phyloP scores from a whole-genome alignment of 2,113 vertebrate genomes.

The Atractosteus spatula region DNA sequence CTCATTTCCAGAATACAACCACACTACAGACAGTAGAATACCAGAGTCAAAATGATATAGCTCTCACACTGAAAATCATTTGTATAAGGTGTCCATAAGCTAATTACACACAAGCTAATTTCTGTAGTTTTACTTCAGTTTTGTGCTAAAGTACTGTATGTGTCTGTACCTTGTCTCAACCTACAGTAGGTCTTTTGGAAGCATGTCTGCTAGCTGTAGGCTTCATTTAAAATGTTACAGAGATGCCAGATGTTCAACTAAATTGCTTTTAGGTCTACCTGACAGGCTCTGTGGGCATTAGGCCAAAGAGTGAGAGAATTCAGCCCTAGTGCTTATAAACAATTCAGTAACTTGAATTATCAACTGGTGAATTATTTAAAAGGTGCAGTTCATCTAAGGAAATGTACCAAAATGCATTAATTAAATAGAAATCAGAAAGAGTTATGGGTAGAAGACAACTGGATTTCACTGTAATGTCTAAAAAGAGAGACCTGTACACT shows the following conservation, averaged over 20 bases:
- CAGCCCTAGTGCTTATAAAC: slow-evolving; percentile 19
- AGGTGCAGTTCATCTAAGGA: slow-evolving; percentile 3
- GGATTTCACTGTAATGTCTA: too few relatives aligned
- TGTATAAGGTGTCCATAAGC: too few relatives aligned
- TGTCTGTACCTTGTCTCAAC: too few relatives aligned
- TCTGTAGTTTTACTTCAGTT: too few relatives aligned
- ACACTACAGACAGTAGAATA: too few relatives aligned
- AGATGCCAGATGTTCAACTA: slow-evolving; percentile 18
- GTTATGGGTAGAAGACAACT: background rate
- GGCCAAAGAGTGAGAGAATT: slow-evolving; percentile 15
- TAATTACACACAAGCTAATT: too few relatives aligned
- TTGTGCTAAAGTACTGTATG: too few relatives aligned
- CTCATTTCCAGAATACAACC: too few relatives aligned
- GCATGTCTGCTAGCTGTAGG: background rate
- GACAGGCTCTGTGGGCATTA: slow-evolving; percentile 5
- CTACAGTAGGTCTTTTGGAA: slow-evolving; percentile 23
- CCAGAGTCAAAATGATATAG: too few relatives aligned
- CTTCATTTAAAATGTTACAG: slow-evolving; percentile 17
- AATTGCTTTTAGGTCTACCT: slow-evolving; percentile 18
- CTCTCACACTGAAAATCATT: too few relatives aligned
- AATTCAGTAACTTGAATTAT: slow-evolving; percentile 36
- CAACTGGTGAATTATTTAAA: slow-evolving; percentile 34
- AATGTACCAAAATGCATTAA: background rate
- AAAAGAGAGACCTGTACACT: too few relatives aligned
- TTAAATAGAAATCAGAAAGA: background rate